Evolutionary conservation across 2,797 vertebrate species (phyloP).

Genomic region (Sebastes alutus): DNA sequence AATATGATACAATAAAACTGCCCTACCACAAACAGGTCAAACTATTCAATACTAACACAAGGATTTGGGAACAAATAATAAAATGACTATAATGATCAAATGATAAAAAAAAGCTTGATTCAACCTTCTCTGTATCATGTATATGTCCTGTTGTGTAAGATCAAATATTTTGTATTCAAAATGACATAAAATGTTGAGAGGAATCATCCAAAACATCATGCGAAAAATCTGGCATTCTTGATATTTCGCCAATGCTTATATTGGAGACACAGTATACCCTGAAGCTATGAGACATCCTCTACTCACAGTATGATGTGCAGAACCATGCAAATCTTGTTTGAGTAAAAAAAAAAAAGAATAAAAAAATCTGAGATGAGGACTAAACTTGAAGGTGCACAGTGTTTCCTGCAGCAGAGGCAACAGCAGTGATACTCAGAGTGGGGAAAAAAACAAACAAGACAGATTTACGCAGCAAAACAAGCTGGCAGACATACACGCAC

Average conservation of each 20-base stretch:
- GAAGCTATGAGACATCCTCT: neutral
- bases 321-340: neutral
- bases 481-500: slow-evolving; percentile 69
- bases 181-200: neutral
- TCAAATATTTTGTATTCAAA: neutral
- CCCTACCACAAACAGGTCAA: neutral
- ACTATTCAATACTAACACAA: neutral
- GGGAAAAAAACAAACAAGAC: slow-evolving; percentile 67
- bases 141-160: neutral
- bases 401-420: slow-evolving; percentile 36
- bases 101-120: neutral
- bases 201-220: neutral
- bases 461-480: slow-evolving; percentile 73
- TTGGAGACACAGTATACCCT: neutral
- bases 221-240: neutral
- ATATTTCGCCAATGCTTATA: neutral
- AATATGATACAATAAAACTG: neutral
- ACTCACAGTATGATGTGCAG: neutral
- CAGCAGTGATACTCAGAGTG: slow-evolving; percentile 20
- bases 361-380: neutral
- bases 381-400: neutral
- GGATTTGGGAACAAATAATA: neutral
- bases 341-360: neutral
- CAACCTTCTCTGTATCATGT: neutral
- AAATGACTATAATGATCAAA: neutral